Base-by-base conservation (phyloP, 2,113 vertebrate species). In the Microcebus lehilahytsara region DNA sequence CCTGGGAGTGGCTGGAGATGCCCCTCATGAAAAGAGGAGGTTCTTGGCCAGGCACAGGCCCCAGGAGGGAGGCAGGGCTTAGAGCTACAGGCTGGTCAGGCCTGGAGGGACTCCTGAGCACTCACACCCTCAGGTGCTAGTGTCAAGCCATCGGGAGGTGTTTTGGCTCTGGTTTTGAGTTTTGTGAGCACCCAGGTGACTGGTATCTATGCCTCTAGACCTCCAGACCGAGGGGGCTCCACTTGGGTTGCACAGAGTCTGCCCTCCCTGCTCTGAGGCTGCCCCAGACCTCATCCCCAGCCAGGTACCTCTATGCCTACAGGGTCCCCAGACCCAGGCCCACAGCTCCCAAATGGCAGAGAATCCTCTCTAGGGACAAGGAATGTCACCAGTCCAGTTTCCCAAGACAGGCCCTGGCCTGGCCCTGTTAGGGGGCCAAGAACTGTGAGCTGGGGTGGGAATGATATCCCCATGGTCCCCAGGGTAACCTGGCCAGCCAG, bases 351-450 rank as follows among this genome's bases (percentile, higher is more conserved):
- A 40, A 23, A 25, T 93, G 79, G 69, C 93, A 94, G 79, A 94
- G 92, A 90, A 96, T 60, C 69, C 92, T 96, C 80, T 97, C 96
- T 92, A 71, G 80, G 97, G 74, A 93, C 95, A 62, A 98, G 77
- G 97, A 98, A 98, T 98, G 97, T 96, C 79, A 87, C 86, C 87
- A 4, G n/a, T 97, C 97, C 96, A 94, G 98, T 97, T 98, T 96
- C 93, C 95, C 84, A 75, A 95, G 97, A 90, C 96, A 96, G 96
- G 97, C 89, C 83, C 89, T 37, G 67, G 89, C 95, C 88, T 92
- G 93, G 83, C 69, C 69, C 85, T 94, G 75, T 78, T 46, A 86
- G 89, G 92, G 92, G 96, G 62, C 79, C 79, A 67, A 78, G 83
- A 40, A 66, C 94, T 91, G 46, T 51, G 62, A 77, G 56, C 75